Base-by-base conservation (phyloP, 2,797 vertebrate genomes). In the Helostoma temminkii region DNA sequence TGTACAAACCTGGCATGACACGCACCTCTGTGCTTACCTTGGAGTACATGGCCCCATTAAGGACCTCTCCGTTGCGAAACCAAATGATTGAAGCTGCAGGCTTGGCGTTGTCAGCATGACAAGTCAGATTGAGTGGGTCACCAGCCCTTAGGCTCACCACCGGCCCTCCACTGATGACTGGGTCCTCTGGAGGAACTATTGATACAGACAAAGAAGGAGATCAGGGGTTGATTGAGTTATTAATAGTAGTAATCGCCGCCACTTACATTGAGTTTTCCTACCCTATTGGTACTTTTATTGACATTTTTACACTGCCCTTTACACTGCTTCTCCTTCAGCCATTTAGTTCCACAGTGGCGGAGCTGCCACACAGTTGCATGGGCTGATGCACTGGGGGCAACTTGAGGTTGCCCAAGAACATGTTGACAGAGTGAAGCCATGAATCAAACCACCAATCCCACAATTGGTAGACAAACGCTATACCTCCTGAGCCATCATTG, bases 61-160 rank as follows among this genome's bases (percentile, higher is more conserved):
- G 94, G 81, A 98, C 96, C 78, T 98, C 96, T 80, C 96, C 96
- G 12, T 95, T 96, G 50, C 96, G 78, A 80, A 98, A 94, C 98
- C 98, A 99, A 90, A 97, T 94, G 91, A 99, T 99, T 58, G 97
- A 97, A 34, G 98, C 98, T 0, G 97, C 96, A 0, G 97, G 98
- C 81, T 99, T 99, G 90, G 97, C 97, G 0, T 98, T 99, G 92
- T 99, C 95, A 0, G 98, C 97, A 0, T 97, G 97, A 87, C 98
- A 99, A 55, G 97, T 99, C 84, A 99, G 89, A 91, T 99, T 99
- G 83, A 99, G 94, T 4, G 95, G 96, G 78, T 99, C 97, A 0
- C 98, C 98, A 0, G 97, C 96, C 52, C 97, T 91, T 45, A 99
- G 93, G 85, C 97, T 99, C 87, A 99, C 95, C 84, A 98, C 91